Evolutionary conservation across 2,888 invertebrate species (phyloP).

Genomic region (Linnaemya tessellans): DNA sequence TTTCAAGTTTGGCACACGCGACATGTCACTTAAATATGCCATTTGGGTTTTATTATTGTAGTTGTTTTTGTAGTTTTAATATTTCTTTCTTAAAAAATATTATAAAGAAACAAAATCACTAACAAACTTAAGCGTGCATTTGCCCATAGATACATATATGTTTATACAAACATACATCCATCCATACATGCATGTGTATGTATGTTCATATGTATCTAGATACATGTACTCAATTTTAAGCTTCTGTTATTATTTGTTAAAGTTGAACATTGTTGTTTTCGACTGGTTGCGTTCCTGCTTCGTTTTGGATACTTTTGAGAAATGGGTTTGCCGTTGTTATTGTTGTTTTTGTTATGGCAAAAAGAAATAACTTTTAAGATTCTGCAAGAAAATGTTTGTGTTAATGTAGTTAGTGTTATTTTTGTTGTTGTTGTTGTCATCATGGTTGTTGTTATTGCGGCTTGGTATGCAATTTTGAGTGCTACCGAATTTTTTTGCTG

Average conservation of each 20-base stretch:
- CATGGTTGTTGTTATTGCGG: constrained; percentile 52
- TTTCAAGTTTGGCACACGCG: constrained; percentile 74
- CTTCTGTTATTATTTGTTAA: constrained; percentile 71
- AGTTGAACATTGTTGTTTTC: constrained; percentile 52
- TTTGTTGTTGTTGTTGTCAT: constrained; percentile 18
- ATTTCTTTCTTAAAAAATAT: constrained; percentile 25
- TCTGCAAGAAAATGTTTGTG: constrained; percentile 37
- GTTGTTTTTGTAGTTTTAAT: constrained; percentile 53
- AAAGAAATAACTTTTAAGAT: constrained; percentile 35
- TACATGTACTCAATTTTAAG: constrained; percentile 56
- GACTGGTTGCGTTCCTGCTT: constrained; percentile 37
- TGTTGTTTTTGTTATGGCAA: constrained; percentile 37
- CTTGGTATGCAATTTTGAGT: constrained; percentile 62
- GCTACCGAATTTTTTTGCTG: constrained; percentile 67
- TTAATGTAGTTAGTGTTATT: constrained; percentile 22
- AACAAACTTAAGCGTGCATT: not conserved
- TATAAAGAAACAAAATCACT: not conserved
- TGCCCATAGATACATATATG: not conserved
- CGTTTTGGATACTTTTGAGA: constrained; percentile 38
- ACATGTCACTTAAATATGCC: constrained; percentile 74
- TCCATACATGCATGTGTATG: not conserved
- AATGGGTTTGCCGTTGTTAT: constrained; percentile 22
- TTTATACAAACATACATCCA: not conserved
- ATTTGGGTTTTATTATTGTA: constrained; percentile 61
- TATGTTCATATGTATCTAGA: not conserved